Conservation (phyloP, 2,113 vertebrate genomes). For the Pyrgilauda ruficollis region DNA sequence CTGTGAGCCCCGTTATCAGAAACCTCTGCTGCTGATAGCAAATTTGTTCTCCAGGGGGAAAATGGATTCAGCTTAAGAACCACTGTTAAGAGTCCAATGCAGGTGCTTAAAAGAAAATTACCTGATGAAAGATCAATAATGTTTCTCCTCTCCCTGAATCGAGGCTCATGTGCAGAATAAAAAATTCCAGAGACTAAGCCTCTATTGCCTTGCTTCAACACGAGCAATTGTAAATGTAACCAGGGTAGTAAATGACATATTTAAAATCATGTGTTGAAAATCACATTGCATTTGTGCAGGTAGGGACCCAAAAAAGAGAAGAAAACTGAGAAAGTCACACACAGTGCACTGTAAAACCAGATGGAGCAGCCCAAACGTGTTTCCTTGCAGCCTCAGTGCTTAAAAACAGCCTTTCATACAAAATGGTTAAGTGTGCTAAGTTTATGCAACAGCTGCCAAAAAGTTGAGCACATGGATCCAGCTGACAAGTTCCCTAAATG, state of each 20-base stretch:
- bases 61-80: conserved; percentile 25
- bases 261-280: neutral
- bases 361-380: neutral
- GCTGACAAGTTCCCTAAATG: neutral
- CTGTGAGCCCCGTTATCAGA: neutral
- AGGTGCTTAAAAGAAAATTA: conserved; percentile 40
- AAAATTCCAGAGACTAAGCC: neutral
- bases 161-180: neutral
- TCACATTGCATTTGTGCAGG: neutral
- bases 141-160: neutral
- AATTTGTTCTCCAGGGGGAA: neutral
- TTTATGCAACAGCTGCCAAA: neutral
- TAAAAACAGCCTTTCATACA: neutral
- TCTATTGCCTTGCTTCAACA: neutral
- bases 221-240: neutral
- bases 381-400: neutral
- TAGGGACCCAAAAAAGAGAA: neutral
- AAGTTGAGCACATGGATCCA: neutral
- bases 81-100: neutral
- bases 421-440: neutral
- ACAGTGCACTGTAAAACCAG: neutral
- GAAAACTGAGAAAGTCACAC: neutral
- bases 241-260: neutral
- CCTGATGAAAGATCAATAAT: conserved; percentile 55
- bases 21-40: conserved; percentile 15